A percentile compares a stretch with the other conserved stretches of the same genome.
These are phyloP conservation scores for Miltochrista miniata DNA, from an alignment of 2,888 invertebrate species.

Conservation along the genomic window DNA sequence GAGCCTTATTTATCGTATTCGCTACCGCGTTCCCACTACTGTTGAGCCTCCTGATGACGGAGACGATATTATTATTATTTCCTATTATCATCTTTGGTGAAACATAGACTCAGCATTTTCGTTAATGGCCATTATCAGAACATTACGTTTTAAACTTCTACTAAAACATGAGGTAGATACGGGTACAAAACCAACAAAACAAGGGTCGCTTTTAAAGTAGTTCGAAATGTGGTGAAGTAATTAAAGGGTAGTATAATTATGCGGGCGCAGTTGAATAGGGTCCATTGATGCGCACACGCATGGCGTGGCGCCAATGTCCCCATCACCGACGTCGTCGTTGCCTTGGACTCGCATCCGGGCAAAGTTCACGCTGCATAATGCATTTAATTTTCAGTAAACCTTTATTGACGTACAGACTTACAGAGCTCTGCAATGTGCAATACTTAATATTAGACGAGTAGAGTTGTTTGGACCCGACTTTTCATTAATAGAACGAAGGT, in stretches of 20 bases:
- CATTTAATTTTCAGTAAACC: conserved; percentile 30
- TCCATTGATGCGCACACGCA: conserved; percentile 52
- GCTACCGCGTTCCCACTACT: too few species aligned
- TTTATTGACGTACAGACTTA: conserved; percentile 1
- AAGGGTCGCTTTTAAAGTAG: conserved; percentile 30
- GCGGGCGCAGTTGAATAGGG: conserved; percentile 65
- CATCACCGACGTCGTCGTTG: conserved; percentile 19
- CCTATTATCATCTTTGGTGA: neutral
- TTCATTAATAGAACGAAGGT: too few species aligned
- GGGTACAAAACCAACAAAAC: neutral
- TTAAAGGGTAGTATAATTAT: conserved; percentile 50
- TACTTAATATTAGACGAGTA: neutral
- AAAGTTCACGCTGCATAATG: conserved; percentile 26
- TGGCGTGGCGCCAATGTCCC: conserved; percentile 34
- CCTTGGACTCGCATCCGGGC: conserved; percentile 45
- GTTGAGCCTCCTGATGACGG: too few species aligned
- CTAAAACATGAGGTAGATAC: neutral
- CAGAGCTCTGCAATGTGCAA: neutral
- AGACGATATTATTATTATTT: too few species aligned
- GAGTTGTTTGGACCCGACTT: too few species aligned
- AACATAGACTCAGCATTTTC: too few species aligned
- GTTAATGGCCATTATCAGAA: neutral
- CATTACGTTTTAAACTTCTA: too few species aligned
- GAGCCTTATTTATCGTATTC: too few species aligned
- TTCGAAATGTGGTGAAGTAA: conserved; percentile 56